Base-by-base conservation (phyloP, 2,797 vertebrate genomes). In the Chiroxiphia lanceolata region DNA sequence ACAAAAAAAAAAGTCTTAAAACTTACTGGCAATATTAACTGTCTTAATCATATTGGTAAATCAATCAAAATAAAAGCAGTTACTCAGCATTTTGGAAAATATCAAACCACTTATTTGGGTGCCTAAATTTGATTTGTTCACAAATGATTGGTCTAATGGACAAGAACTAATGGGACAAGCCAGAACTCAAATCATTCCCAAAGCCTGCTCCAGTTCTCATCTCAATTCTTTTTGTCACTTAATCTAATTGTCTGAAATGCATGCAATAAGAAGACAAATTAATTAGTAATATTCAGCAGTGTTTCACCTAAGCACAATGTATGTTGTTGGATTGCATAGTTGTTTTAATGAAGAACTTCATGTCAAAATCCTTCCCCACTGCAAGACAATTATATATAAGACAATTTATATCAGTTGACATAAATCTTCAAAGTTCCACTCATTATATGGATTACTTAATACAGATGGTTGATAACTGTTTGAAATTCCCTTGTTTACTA, bases 401-500 rank as follows among this genome's bases (percentile, higher is more conserved):
- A n/a, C n/a, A n/a, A n/a, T n/a, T n/a, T n/a, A n/a, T n/a, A 86
- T 77, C 22, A 53, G 26, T 11, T 83, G 84, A 89, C 60, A 70
- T 3, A 90, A 87, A 84, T 76, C 44, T 94, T 36, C 38, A 36
- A 79, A 90, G 29, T 45, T 89, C 80, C 47, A 59, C 51, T 94
- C 51, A 26, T 81, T 94, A 29, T 57, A 59, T 84, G 56, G 16
- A 87, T 90, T 93, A 69, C 45, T 78, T 90, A 84, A 60, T 70
- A 83, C 10, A 82, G 67, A 82, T 76, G 14, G 19, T 36, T 88
- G 63, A 96, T 54, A 91, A 90, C 31, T 61, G 23, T 77, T 92
- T 76, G 51, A 91, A 93, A 92, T 87, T 94, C 81, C 57, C 45
- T 74, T 93, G 38, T 93, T 94, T 92, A 82, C 95, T 57, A 25